Conservation (phyloP, 1,140 invertebrate genomes). For the Caenorhabditis elegans region DNA sequence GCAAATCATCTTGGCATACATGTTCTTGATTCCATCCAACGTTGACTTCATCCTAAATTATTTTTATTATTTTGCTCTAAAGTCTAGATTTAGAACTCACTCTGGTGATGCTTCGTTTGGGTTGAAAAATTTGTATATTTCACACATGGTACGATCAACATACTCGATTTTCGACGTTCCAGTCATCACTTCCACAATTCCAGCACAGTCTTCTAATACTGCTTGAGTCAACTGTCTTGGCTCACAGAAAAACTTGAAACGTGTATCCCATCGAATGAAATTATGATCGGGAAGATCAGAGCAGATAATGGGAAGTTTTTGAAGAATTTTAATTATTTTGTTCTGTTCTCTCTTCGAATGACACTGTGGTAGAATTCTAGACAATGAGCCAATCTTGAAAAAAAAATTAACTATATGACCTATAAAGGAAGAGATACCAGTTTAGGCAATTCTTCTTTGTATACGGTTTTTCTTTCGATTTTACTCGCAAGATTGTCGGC, state of each 20-base stretch:
- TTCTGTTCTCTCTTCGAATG: background rate
- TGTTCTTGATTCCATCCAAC: background rate
- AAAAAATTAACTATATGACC: background rate
- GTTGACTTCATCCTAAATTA: background rate
- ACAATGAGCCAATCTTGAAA: background rate
- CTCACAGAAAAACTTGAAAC: background rate
- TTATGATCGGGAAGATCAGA: background rate
- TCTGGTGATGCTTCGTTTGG: background rate
- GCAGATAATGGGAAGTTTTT: background rate
- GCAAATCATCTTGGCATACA: background rate
- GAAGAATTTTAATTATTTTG: background rate
- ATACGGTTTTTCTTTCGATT: background rate
- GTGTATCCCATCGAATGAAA: background rate
- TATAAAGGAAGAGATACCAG: background rate
- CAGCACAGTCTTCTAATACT: background rate
- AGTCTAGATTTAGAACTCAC: background rate
- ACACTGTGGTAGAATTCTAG: background rate
- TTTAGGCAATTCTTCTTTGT: background rate
- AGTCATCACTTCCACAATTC: background rate
- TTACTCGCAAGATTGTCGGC: background rate
- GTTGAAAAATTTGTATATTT: background rate
- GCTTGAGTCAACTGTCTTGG: background rate
- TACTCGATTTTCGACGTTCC: background rate
- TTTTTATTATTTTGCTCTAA: background rate
- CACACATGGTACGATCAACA: background rate